Base-by-base conservation (phyloP, 2,113 vertebrate genomes). In the Datnioides undecimradiatus region DNA sequence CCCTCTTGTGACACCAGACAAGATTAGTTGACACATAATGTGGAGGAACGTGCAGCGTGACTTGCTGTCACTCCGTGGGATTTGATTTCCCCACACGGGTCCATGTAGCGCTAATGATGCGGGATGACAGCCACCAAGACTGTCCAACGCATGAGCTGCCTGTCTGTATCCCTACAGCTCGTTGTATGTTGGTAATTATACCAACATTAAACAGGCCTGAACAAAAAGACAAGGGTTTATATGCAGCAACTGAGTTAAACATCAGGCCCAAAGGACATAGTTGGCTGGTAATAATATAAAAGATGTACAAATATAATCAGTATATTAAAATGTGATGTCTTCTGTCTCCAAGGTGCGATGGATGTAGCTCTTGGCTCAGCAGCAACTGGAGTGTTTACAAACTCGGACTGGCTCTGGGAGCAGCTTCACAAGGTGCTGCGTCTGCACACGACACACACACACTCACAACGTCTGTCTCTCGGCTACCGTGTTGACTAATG, bases 361-460 rank as follows among this genome's bases (percentile, higher is more conserved):
- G 96, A 97, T 88, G 90, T 98, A 16, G 98, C 98, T 13, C 49
- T 99, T 66, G 98, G 98, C 21, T 99, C 98, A 43, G 96, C 96
- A 55, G 97, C 97, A 0, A 91, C 97, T 36, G 98, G 97, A 10
- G 97, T 99, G 36, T 99, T 99, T 67, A 97, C 97, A 63, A 99
- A 98, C 84, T 99, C 97, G 5, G 93, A 97, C 71, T 97, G 97
- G 97, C 95, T 99, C 62, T 99, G 97, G 97, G 91, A 92, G 80
- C 95, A 94, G 76, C 95, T 99, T 3, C 93, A 93, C 57, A 93
- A 94, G 93, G 95, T 96, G 86, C 46, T 25, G 8, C 33, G 12
- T 25, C 33, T 54, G 11, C 34, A 23, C 34, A 25, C n/a, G n/a
- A n/a, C n/a, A 0, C 36, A 16, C 6, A 60, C 58, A 83, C 49